A percentile compares a stretch with the other conserved stretches of the same genome.
These are phyloP conservation scores for Petaurus breviceps DNA, from an alignment of 2,113 vertebrate genomes.

Conservation along the genomic window DNA sequence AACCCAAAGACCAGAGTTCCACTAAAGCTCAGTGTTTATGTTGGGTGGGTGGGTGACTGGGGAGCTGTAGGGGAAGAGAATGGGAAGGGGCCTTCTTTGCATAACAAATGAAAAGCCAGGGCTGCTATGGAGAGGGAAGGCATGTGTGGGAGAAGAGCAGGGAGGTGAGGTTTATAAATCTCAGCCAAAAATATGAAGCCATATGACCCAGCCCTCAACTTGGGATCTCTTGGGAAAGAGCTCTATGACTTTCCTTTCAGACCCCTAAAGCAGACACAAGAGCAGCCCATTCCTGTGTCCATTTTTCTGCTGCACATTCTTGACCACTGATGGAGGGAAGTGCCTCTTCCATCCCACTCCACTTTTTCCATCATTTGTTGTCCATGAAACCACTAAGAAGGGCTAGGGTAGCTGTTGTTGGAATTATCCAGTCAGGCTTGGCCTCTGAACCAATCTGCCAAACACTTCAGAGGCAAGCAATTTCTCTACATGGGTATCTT, in stretches of 20 bases:
- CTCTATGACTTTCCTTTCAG: neutral
- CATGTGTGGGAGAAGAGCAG: constrained; percentile 57
- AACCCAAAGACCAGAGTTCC: constrained; percentile 21
- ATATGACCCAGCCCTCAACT: neutral
- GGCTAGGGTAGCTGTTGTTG: constrained; percentile 58
- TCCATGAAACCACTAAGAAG: neutral
- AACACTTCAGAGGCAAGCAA: neutral
- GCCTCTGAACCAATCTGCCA: neutral
- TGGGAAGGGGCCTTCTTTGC: neutral
- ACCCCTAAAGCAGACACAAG: neutral
- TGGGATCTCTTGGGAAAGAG: neutral
- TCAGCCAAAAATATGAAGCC: constrained; percentile 39
- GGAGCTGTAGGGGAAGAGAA: neutral
- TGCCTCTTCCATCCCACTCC: neutral
- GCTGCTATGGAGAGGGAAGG: neutral
- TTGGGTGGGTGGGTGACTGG: neutral
- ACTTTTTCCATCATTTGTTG: neutral
- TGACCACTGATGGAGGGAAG: neutral
- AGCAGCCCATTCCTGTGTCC: neutral
- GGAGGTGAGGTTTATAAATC: constrained; percentile 54
- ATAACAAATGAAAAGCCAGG: constrained; percentile 17
- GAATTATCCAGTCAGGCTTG: constrained; percentile 53
- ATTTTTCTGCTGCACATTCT: neutral
- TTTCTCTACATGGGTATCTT: neutral
- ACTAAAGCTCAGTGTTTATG: constrained; percentile 5